Conservation (phyloP, 2,888 invertebrate species). For the Athetis lepigone region DNA sequence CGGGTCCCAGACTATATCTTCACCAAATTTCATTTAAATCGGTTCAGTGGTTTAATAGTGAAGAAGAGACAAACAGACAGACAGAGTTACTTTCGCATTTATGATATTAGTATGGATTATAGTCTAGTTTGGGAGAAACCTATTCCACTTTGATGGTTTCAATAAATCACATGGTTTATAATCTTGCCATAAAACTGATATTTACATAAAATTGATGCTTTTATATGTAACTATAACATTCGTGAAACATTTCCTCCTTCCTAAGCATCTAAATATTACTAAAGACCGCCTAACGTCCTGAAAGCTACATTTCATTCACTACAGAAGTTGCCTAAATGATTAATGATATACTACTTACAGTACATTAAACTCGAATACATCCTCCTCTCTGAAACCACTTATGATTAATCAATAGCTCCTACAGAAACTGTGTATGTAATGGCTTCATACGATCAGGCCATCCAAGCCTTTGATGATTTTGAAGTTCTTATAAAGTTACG, state of each 20-base stretch:
- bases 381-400: slow-evolving; percentile 28
- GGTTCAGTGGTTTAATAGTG: too few relatives aligned
- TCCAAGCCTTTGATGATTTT: not conserved
- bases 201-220: not conserved
- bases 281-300: slow-evolving; percentile 7
- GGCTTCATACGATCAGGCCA: not conserved
- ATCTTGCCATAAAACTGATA: not conserved
- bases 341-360: slow-evolving; percentile 48
- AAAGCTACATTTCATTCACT: slow-evolving; percentile 34
- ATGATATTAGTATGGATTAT: too few relatives aligned
- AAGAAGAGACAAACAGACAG: too few relatives aligned
- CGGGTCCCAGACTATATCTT: too few relatives aligned
- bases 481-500: not conserved
- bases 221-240: slow-evolving; percentile 1
- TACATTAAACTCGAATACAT: slow-evolving; percentile 49
- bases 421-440: slow-evolving; percentile 5
- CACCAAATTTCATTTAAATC: too few relatives aligned
- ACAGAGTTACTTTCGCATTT: too few relatives aligned
- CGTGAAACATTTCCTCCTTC: not conserved
- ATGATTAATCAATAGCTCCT: slow-evolving; percentile 42
- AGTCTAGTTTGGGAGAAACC: slow-evolving; percentile 9
- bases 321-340: slow-evolving; percentile 41
- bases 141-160: not conserved
- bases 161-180: slow-evolving; percentile 15
- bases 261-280: slow-evolving; percentile 1